Conservation (phyloP, 2,113 vertebrate genomes). For the Desmodus rotundus region DNA sequence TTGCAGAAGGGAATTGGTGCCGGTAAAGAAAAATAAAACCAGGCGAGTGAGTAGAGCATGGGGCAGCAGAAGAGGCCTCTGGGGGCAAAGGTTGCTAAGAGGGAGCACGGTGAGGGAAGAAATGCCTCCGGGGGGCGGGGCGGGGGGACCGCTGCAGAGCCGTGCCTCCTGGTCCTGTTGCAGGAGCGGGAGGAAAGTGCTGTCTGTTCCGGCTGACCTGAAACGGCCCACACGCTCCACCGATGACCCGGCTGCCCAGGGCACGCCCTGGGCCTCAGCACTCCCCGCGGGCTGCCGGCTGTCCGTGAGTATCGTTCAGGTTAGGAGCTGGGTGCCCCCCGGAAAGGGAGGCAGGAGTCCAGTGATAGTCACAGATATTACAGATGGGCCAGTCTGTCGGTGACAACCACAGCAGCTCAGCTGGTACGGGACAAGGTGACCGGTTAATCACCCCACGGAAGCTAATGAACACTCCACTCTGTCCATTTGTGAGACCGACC, state of each 20-base stretch:
- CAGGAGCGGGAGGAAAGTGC: background rate
- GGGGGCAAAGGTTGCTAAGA: background rate
- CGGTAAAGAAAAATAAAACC: background rate
- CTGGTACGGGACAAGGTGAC: no score
- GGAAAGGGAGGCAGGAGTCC: background rate
- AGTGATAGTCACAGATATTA: rapidly evolving
- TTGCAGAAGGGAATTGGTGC: background rate
- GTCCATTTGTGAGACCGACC: rapidly evolving
- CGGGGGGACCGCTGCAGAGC: background rate
- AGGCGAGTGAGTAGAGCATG: background rate
- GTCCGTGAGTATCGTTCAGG: background rate
- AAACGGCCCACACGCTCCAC: rapidly evolving
- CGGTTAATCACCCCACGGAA: background rate
- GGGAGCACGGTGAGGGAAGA: background rate
- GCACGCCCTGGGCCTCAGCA: background rate
- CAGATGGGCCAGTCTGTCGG: background rate
- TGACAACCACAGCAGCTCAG: background rate
- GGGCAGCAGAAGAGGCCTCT: background rate
- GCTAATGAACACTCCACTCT: rapidly evolving
- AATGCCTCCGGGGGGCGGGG: background rate
- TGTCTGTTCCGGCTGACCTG: rapidly evolving
- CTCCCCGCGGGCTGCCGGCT: no score
- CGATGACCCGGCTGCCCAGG: background rate
- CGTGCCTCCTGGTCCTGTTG: background rate
- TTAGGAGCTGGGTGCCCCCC: background rate